Conservation (phyloP, 2,888 invertebrate species). For the Acronicta psi region DNA sequence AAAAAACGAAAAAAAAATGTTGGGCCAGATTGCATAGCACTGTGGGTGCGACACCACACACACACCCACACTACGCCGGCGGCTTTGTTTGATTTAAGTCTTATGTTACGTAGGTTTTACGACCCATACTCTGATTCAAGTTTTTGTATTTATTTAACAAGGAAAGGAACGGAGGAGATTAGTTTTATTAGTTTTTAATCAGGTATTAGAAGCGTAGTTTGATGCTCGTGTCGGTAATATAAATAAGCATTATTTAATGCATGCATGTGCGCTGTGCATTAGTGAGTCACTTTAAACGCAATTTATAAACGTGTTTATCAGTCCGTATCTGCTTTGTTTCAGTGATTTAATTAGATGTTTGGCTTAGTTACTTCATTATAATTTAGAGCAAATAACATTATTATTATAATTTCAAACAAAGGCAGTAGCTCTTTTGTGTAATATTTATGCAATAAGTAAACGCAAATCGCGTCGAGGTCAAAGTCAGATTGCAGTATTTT, state of each 20-base stretch:
- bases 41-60: no score
- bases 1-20: no score
- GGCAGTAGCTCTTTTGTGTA: neutral
- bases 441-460: neutral
- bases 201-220: neutral
- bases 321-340: conserved; percentile 16
- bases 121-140: no score
- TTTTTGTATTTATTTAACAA: no score
- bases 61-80: no score
- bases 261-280: conserved; percentile 7
- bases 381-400: neutral
- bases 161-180: no score
- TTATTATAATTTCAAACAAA: neutral
- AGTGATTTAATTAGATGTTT: conserved; percentile 1
- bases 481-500: no score
- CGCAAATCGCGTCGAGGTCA: no score
- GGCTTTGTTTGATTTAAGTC: no score
- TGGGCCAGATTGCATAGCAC: no score
- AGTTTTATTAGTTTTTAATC: no score
- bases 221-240: conserved; percentile 26
- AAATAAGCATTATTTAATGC: conserved; percentile 12
- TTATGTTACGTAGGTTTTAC: no score
- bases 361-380: conserved; percentile 1
- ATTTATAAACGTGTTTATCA: conserved; percentile 23
- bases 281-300: conserved; percentile 1